Evolutionary conservation across 2,888 invertebrate species (phyloP).

Genomic region (Harpalus rufipes): DNA sequence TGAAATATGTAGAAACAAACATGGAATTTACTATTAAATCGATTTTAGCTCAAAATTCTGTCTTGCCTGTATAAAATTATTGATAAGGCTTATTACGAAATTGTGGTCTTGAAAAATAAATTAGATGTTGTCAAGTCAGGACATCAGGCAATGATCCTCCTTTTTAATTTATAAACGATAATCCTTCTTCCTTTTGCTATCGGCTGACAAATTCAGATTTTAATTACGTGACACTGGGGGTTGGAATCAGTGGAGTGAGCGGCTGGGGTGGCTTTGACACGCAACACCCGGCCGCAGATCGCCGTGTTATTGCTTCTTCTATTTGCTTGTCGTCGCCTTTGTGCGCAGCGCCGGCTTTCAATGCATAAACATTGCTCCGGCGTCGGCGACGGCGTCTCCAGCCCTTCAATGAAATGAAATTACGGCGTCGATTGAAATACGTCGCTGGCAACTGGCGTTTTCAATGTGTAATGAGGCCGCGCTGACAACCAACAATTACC

Average conservation of each 20-base stretch:
- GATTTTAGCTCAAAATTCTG: too few relatives aligned
- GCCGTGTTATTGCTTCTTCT: slow-evolving; percentile 77
- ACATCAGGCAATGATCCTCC: not conserved
- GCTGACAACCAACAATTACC: slow-evolving; percentile 30
- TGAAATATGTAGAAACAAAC: too few relatives aligned
- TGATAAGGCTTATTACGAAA: not conserved
- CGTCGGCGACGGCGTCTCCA: slow-evolving; percentile 11
- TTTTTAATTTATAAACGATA: slow-evolving; percentile 15
- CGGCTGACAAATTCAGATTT: slow-evolving; percentile 33
- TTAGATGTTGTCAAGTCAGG: slow-evolving; percentile 10
- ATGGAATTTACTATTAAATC: too few relatives aligned
- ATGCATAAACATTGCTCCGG: slow-evolving; percentile 60
- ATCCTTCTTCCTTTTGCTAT: not conserved
- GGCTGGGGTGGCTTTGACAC: slow-evolving; percentile 55
- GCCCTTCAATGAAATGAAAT: slow-evolving; percentile 66
- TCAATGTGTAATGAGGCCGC: slow-evolving; percentile 46
- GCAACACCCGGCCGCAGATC: slow-evolving; percentile 69
- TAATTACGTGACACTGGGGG: slow-evolving; percentile 15
- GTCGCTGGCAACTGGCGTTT: slow-evolving; percentile 48
- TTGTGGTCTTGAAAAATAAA: slow-evolving; percentile 4
- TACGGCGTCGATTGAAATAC: slow-evolving; percentile 62
- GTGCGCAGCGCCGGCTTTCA: slow-evolving; percentile 36
- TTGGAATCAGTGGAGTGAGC: not conserved
- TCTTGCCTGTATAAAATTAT: too few relatives aligned
- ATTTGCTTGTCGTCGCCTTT: slow-evolving; percentile 76